phyloP scores from a whole-genome alignment of 1,140 invertebrate genomes.

The Plodia interpunctella region DNA sequence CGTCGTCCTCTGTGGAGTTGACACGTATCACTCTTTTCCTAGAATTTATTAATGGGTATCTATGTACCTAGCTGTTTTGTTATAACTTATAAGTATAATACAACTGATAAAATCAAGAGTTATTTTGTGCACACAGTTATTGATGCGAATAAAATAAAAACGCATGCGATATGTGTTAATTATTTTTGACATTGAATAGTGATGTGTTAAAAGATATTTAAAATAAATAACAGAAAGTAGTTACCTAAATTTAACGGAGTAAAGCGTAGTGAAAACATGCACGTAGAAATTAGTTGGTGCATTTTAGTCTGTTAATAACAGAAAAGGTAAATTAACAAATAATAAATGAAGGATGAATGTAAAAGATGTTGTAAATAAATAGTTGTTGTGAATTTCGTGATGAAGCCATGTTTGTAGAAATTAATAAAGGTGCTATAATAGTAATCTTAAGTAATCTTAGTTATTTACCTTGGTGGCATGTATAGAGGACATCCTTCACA shows the following conservation, averaged over 20 bases:
- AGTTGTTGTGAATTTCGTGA: too few species aligned
- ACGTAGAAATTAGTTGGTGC: slow-evolving; percentile 41
- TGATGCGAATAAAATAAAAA: not conserved
- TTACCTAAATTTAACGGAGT: slow-evolving; percentile 35
- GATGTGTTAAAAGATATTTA: not conserved
- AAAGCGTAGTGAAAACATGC: slow-evolving; percentile 37
- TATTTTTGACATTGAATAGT: not conserved
- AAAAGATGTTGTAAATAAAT: not conserved
- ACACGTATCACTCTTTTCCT: slow-evolving; percentile 85
- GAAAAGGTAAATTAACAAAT: slow-evolving; percentile 24
- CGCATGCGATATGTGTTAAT: slow-evolving; percentile 6
- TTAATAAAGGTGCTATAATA: too few species aligned
- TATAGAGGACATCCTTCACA: slow-evolving; percentile 89
- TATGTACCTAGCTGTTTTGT: slow-evolving; percentile 70
- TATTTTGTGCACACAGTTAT: not conserved
- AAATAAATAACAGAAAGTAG: slow-evolving; percentile 21
- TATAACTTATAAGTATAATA: slow-evolving; percentile 30
- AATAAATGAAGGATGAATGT: slow-evolving; percentile 8
- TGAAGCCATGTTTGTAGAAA: not conserved
- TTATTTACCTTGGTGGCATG: slow-evolving; percentile 81
- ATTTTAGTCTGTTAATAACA: slow-evolving; percentile 51
- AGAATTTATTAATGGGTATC: slow-evolving; percentile 78
- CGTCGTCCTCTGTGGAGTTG: slow-evolving; percentile 84
- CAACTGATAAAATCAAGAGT: not conserved
- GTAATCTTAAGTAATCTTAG: not conserved